Evolutionary conservation across 2,888 invertebrate species (phyloP).

Genomic region (Hanleya hanleyi): DNA sequence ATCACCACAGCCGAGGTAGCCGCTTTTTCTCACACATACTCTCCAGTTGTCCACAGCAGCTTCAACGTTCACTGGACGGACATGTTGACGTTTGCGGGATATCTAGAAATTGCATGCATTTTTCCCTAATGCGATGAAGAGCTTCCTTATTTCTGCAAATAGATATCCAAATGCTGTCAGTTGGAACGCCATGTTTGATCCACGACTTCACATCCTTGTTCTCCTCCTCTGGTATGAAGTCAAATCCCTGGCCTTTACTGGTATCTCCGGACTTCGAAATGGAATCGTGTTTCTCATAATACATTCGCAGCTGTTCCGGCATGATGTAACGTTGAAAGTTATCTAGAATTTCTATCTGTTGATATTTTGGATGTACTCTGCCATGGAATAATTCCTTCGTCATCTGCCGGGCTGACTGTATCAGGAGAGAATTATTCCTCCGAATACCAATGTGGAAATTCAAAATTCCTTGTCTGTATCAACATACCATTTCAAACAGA

Average conservation of each 20-base stretch:
- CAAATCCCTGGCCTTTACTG: conserved; percentile 19
- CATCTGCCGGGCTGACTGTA: too few species aligned
- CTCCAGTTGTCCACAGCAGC: too few species aligned
- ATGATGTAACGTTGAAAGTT: conserved; percentile 1
- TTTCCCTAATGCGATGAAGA: not conserved
- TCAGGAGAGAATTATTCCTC: too few species aligned
- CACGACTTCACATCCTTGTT: conserved; percentile 12
- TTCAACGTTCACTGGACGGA: too few species aligned
- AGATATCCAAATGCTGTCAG: not conserved
- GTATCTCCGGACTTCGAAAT: conserved; percentile 6
- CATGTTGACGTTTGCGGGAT: too few species aligned
- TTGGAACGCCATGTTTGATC: not conserved
- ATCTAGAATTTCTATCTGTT: conserved; percentile 21
- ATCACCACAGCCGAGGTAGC: too few species aligned
- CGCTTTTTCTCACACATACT: too few species aligned
- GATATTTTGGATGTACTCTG: conserved; percentile 23
- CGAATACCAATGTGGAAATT: too few species aligned
- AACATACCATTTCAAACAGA: too few species aligned
- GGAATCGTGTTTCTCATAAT: not conserved
- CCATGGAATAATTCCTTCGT: too few species aligned
- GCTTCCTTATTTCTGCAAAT: not conserved
- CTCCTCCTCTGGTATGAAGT: conserved; percentile 17
- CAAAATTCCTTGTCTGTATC: too few species aligned
- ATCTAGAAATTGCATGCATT: too few species aligned
- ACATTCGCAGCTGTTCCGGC: conserved; percentile 1